Base-by-base conservation (phyloP, 2,113 vertebrate genomes). In the Crotalus tigris region DNA sequence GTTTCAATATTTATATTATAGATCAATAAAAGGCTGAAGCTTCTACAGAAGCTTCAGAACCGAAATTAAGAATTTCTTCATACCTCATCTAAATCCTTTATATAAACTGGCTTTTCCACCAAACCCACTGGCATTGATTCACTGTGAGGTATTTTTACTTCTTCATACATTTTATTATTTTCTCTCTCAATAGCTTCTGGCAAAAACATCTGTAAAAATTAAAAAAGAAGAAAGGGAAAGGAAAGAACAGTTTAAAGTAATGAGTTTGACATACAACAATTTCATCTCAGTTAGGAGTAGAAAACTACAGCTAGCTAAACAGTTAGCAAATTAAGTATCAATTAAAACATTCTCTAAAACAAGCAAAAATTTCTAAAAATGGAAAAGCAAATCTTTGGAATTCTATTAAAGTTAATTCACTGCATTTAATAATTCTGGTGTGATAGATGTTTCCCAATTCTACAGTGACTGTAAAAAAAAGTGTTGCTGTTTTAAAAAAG, bases 81-180 rank as follows among this genome's bases (percentile, higher is more conserved):
- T 95, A 99, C 99, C 98, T 99, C 99, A 96, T 99, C 99, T 91
- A 99, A 98, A 21, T 99, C 98, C 89, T 98, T 97, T 95, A 99
- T 98, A 97, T 98, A 99, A 96, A 99, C 95, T 6, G 98, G 98
- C 91, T 99, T 99, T 97, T 99, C 99, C 94, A 99, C 98, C 95
- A 99, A 98, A 87, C 98, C 98, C 91, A 98, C 29, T 85, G 99
- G 98, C 99, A 99, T 99, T 94, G 99, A 98, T 51, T 99, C 98
- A 61, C 97, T 98, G 75, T 98, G 98, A 11, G 99, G 99, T 92
- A 99, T 99, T 94, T 98, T 98, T 87, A 99, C 98, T 97, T 99
- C 98, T 97, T 99, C 99, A 94, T 98, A 99, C 97, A 99, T 98
- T 97, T 99, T 99, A 92, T 95, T 98, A 97, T 99, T 99, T 46